Conservation (phyloP, 2,113 vertebrate genomes). For the Elephantulus edwardii region DNA sequence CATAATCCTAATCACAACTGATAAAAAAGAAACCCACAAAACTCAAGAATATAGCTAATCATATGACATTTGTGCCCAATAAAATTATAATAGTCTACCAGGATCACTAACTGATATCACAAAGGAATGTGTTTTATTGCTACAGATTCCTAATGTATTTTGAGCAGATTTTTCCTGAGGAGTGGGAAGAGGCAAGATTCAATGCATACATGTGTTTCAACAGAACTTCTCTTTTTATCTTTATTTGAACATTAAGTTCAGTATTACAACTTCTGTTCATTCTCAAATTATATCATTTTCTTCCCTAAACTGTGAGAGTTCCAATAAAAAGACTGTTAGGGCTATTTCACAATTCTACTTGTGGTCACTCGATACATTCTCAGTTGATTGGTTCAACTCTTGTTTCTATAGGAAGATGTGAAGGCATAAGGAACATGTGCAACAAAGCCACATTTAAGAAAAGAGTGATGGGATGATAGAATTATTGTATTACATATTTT, state of each 20-base stretch:
- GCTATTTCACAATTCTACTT: slow-evolving; percentile 57
- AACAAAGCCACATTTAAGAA: background rate
- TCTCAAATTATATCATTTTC: slow-evolving; percentile 59
- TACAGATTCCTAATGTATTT: slow-evolving; percentile 73
- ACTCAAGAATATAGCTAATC: slow-evolving; percentile 70
- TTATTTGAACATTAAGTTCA: slow-evolving; percentile 69
- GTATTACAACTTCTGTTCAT: slow-evolving; percentile 67
- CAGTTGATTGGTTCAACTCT: background rate
- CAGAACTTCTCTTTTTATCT: slow-evolving; percentile 52
- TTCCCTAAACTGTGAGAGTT: slow-evolving; percentile 47
- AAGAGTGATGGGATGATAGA: background rate
- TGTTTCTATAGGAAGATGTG: background rate
- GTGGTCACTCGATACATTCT: background rate
- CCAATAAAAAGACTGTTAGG: background rate
- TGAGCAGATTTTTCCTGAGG: slow-evolving; percentile 54
- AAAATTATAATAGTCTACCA: slow-evolving; percentile 72
- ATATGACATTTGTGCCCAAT: slow-evolving; percentile 73
- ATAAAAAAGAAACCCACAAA: slow-evolving; percentile 2
- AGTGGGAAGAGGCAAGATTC: slow-evolving; percentile 49
- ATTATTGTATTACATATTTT: background rate
- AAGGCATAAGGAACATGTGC: background rate
- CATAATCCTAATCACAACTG: slow-evolving; percentile 67
- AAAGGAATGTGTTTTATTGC: slow-evolving; percentile 67
- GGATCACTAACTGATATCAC: slow-evolving; percentile 56
- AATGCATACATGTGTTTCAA: slow-evolving; percentile 62